These are phyloP conservation scores for Lamprologus lemairii DNA, from an alignment of 2,113 vertebrate genomes.

Conservation along the genomic window DNA sequence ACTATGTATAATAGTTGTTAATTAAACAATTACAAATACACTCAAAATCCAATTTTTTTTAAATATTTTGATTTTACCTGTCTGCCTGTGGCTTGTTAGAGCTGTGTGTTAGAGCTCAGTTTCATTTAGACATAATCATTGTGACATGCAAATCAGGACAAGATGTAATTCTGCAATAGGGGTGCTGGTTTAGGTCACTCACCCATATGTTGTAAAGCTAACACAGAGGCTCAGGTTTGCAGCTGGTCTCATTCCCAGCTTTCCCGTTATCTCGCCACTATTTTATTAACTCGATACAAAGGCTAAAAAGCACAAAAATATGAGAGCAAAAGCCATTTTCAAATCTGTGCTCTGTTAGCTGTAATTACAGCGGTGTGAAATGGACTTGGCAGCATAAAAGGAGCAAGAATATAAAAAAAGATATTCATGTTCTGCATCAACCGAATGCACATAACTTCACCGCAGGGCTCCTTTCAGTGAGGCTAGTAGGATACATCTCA, in stretches of 20 bases:
- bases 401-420: background rate
- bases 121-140: background rate
- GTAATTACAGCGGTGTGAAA: background rate
- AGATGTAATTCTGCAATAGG: background rate
- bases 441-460: background rate
- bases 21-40: background rate
- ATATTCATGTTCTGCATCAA: background rate
- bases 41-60: background rate
- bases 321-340: background rate
- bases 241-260: background rate
- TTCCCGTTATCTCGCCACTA: background rate
- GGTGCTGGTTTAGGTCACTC: background rate
- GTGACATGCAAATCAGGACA: background rate
- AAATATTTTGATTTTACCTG: background rate
- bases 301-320: background rate
- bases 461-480: background rate
- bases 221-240: background rate
- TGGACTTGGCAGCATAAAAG: background rate
- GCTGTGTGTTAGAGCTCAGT: background rate
- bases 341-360: background rate
- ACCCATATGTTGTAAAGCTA: background rate
- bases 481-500: background rate
- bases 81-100: background rate
- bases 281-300: background rate
- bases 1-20: background rate